Conservation (phyloP, 2,113 vertebrate species). For the Sterrhoptilus dennistouni region DNA sequence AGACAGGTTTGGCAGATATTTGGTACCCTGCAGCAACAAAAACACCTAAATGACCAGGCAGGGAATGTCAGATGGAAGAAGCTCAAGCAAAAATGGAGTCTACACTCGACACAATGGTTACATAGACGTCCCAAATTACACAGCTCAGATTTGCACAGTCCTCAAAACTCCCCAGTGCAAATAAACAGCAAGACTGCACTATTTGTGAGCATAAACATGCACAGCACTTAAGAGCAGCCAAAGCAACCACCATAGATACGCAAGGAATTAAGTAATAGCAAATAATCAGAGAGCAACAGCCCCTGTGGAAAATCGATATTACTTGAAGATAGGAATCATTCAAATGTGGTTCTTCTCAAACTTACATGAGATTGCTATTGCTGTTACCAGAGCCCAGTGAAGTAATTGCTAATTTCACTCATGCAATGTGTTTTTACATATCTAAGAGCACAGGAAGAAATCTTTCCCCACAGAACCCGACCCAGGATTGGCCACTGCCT, state of each 20-base stretch:
- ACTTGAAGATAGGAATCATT: not conserved
- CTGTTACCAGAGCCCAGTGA: not conserved
- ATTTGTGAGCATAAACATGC: not conserved
- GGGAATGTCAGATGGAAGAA: not conserved
- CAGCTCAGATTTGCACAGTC: not conserved
- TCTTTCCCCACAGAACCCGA: not conserved
- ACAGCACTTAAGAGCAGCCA: not conserved
- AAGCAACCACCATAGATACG: not conserved
- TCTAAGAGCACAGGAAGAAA: not conserved
- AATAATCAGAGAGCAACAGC: not conserved
- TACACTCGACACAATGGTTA: fast-evolving
- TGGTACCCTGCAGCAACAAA: not conserved
- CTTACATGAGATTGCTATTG: not conserved
- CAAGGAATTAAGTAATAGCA: not conserved
- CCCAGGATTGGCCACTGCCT: not conserved
- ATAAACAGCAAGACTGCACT: not conserved
- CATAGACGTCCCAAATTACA: not conserved
- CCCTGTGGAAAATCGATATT: not conserved
- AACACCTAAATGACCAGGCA: not conserved
- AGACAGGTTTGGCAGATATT: not conserved
- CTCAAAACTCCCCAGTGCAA: not conserved
- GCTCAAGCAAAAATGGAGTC: not conserved
- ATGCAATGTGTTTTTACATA: not conserved
- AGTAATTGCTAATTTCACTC: not conserved
- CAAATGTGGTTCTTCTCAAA: not conserved